Evolutionary conservation across 2,113 vertebrate species (phyloP).

Genomic region (Daphoenositta chrysoptera): DNA sequence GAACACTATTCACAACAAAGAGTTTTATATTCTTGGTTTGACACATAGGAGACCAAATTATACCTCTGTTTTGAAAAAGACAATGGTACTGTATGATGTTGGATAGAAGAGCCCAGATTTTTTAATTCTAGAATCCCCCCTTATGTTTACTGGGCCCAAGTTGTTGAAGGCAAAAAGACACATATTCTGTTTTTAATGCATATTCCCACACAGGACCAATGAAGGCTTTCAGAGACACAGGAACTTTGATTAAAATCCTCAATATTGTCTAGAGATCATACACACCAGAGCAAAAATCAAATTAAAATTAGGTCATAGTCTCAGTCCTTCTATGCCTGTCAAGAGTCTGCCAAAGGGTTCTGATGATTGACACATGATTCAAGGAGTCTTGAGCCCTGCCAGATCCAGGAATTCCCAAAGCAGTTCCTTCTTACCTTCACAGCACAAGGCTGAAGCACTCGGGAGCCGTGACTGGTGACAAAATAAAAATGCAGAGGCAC

Average conservation of each 20-base stretch:
- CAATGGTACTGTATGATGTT: neutral
- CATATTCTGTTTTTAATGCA: neutral
- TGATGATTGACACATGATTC: neutral
- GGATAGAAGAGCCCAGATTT: neutral
- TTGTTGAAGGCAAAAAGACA: neutral
- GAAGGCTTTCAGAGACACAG: neutral
- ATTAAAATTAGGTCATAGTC: neutral
- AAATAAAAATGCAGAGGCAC: neutral
- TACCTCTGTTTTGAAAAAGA: neutral
- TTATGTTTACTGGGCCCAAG: neutral
- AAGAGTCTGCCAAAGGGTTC: neutral
- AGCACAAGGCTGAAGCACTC: neutral
- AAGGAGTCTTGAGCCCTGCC: neutral
- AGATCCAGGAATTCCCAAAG: neutral
- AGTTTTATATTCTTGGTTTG: neutral
- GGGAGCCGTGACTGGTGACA: neutral
- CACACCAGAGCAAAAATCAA: conserved; percentile 29
- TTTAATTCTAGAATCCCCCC: neutral
- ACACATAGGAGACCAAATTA: neutral
- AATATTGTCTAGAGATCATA: neutral
- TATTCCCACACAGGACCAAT: neutral
- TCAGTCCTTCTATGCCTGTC: neutral
- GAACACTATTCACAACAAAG: neutral
- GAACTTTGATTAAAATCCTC: neutral
- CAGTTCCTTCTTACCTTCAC: neutral